These are phyloP conservation scores for Mallateleia sp. DNA, from an alignment of 2,888 invertebrate species.

Conservation along the genomic window DNA sequence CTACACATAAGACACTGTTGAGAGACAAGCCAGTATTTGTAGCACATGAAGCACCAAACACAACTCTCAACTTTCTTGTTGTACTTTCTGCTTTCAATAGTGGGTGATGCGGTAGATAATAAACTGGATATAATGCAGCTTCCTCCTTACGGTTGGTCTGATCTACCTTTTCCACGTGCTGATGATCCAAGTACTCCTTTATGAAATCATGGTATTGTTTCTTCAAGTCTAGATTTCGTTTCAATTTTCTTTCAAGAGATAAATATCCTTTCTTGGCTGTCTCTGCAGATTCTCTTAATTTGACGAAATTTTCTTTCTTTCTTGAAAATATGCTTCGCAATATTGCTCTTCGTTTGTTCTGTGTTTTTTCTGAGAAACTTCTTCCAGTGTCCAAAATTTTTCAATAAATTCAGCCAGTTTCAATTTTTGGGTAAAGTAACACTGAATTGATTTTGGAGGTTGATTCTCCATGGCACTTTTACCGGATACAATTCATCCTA, in stretches of 20 bases:
- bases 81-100: slow-evolving; percentile 80
- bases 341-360: no score
- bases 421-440: no score
- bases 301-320: no score
- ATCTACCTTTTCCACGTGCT: slow-evolving; percentile 56
- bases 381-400: no score
- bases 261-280: slow-evolving; percentile 16
- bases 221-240: slow-evolving; percentile 8
- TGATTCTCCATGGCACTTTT: no score
- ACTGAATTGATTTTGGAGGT: no score
- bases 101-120: slow-evolving; percentile 25
- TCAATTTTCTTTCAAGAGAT: slow-evolving; percentile 17
- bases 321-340: no score
- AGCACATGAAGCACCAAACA: slow-evolving; percentile 83
- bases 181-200: slow-evolving; percentile 62
- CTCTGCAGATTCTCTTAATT: slow-evolving; percentile 33
- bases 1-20: slow-evolving; percentile 81
- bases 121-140: background rate
- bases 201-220: slow-evolving; percentile 12
- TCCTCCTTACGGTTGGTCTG: background rate
- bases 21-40: slow-evolving; percentile 78
- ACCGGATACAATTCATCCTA: no score
- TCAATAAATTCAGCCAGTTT: no score
- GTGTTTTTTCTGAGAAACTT: no score
- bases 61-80: slow-evolving; percentile 83